phyloP scores from a whole-genome alignment of 2,888 invertebrate species.

The Polietes domitor region DNA sequence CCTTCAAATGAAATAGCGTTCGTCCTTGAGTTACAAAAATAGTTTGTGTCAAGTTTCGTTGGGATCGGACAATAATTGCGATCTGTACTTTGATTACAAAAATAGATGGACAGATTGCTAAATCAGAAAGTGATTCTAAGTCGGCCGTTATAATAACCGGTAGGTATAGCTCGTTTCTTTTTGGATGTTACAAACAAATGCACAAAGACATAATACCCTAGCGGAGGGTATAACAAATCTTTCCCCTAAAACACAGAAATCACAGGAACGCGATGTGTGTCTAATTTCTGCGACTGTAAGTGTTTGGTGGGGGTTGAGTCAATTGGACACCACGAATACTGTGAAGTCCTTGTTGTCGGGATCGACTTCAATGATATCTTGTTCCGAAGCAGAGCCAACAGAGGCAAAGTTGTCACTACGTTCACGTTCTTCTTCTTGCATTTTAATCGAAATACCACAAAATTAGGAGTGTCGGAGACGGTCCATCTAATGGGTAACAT shows the following conservation, averaged over 20 bases:
- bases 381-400: conserved; percentile 96
- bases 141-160: too few relatives aligned
- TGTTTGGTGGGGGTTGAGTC: conserved; percentile 88
- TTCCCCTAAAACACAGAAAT: conserved; percentile 53
- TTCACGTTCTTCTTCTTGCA: conserved; percentile 99
- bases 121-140: too few relatives aligned
- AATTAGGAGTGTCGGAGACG: conserved; percentile 98
- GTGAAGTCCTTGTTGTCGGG: conserved; percentile 98
- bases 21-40: too few relatives aligned
- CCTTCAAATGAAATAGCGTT: too few relatives aligned
- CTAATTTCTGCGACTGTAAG: conserved; percentile 83
- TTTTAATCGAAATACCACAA: conserved; percentile 98
- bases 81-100: too few relatives aligned
- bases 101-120: too few relatives aligned
- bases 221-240: conserved; percentile 25
- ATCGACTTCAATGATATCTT: conserved; percentile 98
- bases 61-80: too few relatives aligned
- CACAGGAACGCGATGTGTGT: conserved; percentile 59
- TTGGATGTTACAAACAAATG: too few relatives aligned
- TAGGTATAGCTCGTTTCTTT: too few relatives aligned
- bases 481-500: conserved; percentile 99
- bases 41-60: too few relatives aligned
- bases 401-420: conserved; percentile 99
- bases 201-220: too few relatives aligned
- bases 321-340: conserved; percentile 95